Evolutionary conservation across 2,888 invertebrate species (phyloP).

Genomic region (Germaria angustata): DNA sequence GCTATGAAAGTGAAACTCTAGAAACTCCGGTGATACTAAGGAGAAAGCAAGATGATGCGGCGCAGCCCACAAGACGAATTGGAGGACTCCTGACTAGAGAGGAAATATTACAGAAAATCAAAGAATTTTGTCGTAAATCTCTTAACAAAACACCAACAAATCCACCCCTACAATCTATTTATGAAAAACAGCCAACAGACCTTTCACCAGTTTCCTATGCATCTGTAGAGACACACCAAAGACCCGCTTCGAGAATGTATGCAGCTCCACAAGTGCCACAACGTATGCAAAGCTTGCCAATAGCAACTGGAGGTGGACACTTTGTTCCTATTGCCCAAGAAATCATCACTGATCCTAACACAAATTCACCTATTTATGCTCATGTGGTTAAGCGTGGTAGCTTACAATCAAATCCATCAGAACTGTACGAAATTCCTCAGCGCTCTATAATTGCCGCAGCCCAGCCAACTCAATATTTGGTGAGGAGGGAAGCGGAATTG

Average conservation of each 20-base stretch:
- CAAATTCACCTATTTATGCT: slow-evolving; percentile 77
- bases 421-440: slow-evolving; percentile 75
- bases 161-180: slow-evolving; percentile 70
- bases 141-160: slow-evolving; percentile 75
- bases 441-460: slow-evolving; percentile 41
- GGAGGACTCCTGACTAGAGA: slow-evolving; percentile 76
- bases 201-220: slow-evolving; percentile 78
- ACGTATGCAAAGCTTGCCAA: slow-evolving; percentile 76
- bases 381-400: slow-evolving; percentile 78
- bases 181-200: slow-evolving; percentile 72
- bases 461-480: slow-evolving; percentile 62
- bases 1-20: slow-evolving; percentile 72
- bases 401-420: slow-evolving; percentile 76
- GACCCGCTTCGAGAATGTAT: slow-evolving; percentile 71
- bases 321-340: slow-evolving; percentile 65
- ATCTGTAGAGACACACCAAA: slow-evolving; percentile 76
- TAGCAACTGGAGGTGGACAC: slow-evolving; percentile 49
- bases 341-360: slow-evolving; percentile 62
- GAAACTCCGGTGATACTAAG: slow-evolving; percentile 73
- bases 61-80: slow-evolving; percentile 68
- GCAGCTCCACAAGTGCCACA: slow-evolving; percentile 77
- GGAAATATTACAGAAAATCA: slow-evolving; percentile 78
- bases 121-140: slow-evolving; percentile 79
- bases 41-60: slow-evolving; percentile 63
- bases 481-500: slow-evolving; percentile 60